Base-by-base conservation (phyloP, 1,140 invertebrate genomes). In the Pogonognathellus flavescens region DNA sequence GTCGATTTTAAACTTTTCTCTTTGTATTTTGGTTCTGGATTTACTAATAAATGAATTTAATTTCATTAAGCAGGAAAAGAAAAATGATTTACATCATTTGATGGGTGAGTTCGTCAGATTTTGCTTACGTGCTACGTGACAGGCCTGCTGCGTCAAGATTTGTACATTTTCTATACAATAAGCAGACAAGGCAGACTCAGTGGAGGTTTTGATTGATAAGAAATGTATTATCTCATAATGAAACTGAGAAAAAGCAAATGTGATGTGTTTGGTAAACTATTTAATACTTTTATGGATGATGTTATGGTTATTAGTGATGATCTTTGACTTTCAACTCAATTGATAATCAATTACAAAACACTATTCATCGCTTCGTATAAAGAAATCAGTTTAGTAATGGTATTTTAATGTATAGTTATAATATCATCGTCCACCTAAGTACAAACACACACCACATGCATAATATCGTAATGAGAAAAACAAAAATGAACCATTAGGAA, bases 321-420 rank as follows among this genome's bases (percentile, higher is more conserved):
- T 49, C 70, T 76, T 76, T 76, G 49, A 76, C 70, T 76, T 76
- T 25, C 70, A n/a, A 76, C 70, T 76, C 70, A 50, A 76, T 76
- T 76, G 25, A 76, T 76, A 76, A 76, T 76, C 49, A 76, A 76
- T 76, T 76, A 50, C 49, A 31, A 18, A 31, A 76, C 49, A 6
- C 41, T 50, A n/a, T 76, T 41, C 41, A 76, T 50, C 25, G 14
- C 41, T n/a, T 76, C 18, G 25, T 31, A 76, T 50, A 16, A 9
- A 31, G 20, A 70, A 25, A 13, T 57, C 53, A 13, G 11, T 57
- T 57, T 57, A 57, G 53, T 14, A 13, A 57, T 57, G 53, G 31
- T 41, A 41, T 41, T 41, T 41, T 41, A 41, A 41, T 41, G 6
- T 41, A 41, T 41, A 41, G 31, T 6, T 41, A 41, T 41, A 41